Evolutionary conservation across 2,113 vertebrate species (phyloP).

Genomic region (Galemys pyrenaicus): DNA sequence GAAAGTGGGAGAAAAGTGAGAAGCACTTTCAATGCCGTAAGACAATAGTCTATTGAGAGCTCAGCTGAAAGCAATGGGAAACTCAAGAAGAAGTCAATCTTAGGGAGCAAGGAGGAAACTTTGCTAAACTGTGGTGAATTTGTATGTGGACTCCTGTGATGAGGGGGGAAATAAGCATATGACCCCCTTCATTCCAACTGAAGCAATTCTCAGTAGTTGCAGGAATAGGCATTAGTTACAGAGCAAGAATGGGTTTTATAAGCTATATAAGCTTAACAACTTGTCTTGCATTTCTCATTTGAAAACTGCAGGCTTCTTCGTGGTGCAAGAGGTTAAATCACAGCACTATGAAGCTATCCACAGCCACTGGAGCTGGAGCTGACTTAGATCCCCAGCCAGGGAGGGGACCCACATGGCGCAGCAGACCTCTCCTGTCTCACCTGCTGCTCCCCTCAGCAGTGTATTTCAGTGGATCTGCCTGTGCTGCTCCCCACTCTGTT

Average conservation of each 20-base stretch:
- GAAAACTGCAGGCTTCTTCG: too few species aligned
- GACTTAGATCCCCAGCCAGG: too few species aligned
- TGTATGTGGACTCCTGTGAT: background rate
- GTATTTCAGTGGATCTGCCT: too few species aligned
- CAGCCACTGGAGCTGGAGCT: too few species aligned
- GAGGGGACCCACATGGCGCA: too few species aligned
- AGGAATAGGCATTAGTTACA: background rate
- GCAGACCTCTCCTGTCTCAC: too few species aligned
- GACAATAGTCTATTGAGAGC: background rate
- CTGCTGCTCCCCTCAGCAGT: too few species aligned
- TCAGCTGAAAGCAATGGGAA: background rate
- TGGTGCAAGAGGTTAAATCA: too few species aligned
- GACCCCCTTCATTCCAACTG: background rate
- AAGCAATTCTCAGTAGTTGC: background rate
- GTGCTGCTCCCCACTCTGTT: too few species aligned
- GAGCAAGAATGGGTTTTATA: background rate
- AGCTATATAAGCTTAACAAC: background rate
- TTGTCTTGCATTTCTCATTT: background rate
- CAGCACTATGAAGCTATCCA: too few species aligned
- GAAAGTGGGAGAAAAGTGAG: background rate
- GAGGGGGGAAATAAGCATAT: background rate
- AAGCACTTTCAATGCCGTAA: background rate
- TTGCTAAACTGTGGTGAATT: background rate
- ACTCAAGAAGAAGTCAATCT: background rate
- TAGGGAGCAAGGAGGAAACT: background rate